Evolutionary conservation across 30 jellyfish, hydroid and myxozoan species (phyloP), one percentile per base, ranked within the genome.

Genomic region (Aurelia aurita complex sp. Pacific): DNA sequence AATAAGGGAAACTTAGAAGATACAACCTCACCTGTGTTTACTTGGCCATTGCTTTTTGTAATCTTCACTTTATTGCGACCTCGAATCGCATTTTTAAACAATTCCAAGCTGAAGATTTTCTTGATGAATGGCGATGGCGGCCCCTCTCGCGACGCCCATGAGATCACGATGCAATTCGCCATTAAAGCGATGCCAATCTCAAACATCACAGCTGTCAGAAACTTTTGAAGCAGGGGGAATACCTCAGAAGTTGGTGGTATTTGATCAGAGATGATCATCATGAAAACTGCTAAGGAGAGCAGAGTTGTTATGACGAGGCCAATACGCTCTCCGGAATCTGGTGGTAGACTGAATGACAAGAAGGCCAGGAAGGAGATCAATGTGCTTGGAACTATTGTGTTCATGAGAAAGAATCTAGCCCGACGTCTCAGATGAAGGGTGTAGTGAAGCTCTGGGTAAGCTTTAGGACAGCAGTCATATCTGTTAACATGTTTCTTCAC

Each of bases 171-270:
- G 80, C 97, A 90, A 62, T 90, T 90, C 34, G 89, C 88, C 78
- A 84, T 67, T 53, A 90, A 76, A 0, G 97, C 97, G 14, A 90
- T 63, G 11, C 93, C 97, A 14, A 90, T 90, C 60, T 90, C 96
- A 16, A 75, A 73, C 92, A 90, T 85, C 74, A 90, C 85, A 11
- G 91, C 89, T 13, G 97, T 90, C 19, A 83, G 52, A 85, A 71
- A 83, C 86, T 83, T 83, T 72, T 83, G 92, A 57, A 83, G 80
- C 92, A 83, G 76, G 16, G 92, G 92, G 60, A 83, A 83, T 17
- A 83, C 92, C 74, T 90, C 97, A 0, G 98, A 91, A n/a, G 96
- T 91, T 35, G 96, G 96, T 1, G 98, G 98, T 8, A 91, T 85
- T 61, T 76, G 86, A 67, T 85, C 94, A 13, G 98, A 91, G n/a